Percentiles rank a stretch among this genome's conserved stretches.
phyloP scores from a whole-genome alignment of 2,888 invertebrate species.

The Chaetoderma sp. region DNA sequence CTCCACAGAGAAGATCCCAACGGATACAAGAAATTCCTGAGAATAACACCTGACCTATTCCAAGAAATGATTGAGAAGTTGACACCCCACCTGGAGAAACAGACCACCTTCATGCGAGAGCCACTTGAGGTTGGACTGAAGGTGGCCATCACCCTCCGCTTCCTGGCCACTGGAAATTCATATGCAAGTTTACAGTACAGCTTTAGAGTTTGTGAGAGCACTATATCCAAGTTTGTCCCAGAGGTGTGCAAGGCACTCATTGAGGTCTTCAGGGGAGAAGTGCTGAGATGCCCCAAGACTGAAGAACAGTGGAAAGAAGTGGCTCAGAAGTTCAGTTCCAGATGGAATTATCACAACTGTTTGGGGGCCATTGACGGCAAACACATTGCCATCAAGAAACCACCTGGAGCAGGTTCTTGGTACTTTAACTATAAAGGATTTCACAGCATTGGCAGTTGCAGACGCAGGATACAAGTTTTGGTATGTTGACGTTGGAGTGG shows the following conservation, averaged over 20 bases:
- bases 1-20: too few species aligned
- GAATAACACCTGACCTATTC: too few species aligned
- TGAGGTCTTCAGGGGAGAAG: conserved; percentile 2
- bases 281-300: conserved; percentile 7
- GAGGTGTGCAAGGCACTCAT: conserved; percentile 24
- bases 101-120: neutral
- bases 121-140: conserved; percentile 15
- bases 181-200: conserved; percentile 15
- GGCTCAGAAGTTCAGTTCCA: neutral
- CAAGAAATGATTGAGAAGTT: neutral
- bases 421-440: conserved; percentile 17
- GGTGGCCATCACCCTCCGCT: conserved; percentile 25
- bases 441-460: conserved; percentile 1
- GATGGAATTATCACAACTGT: conserved; percentile 9
- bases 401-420: neutral
- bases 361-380: conserved; percentile 16
- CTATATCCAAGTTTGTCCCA: conserved; percentile 6
- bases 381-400: conserved; percentile 2
- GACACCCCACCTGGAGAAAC: neutral
- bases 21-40: too few species aligned
- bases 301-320: conserved; percentile 16
- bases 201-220: conserved; percentile 26
- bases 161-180: conserved; percentile 21
- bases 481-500: neutral
- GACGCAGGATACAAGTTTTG: conserved; percentile 5